Evolutionary conservation across 2,888 invertebrate species (phyloP).

Genomic region (Drosophila affinis): DNA sequence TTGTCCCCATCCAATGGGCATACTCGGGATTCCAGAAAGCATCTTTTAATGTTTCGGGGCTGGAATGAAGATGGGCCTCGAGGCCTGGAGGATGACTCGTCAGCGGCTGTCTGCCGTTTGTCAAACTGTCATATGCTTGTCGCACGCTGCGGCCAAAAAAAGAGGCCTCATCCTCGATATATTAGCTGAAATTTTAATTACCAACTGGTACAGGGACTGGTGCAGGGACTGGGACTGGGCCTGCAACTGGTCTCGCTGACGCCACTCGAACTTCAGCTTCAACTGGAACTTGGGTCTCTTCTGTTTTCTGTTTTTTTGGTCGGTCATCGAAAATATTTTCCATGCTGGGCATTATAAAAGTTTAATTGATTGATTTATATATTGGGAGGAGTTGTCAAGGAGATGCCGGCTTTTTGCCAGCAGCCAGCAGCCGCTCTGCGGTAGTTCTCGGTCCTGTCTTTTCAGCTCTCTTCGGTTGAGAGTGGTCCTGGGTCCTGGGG

Average conservation of each 20-base stretch:
- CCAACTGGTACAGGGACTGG: constrained; percentile 43
- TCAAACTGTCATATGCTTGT: constrained; percentile 83
- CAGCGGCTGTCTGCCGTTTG: constrained; percentile 73
- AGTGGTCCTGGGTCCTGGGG: constrained; percentile 14
- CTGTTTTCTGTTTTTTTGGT: constrained; percentile 5
- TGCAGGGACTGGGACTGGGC: background rate
- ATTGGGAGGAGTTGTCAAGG: constrained; percentile 61
- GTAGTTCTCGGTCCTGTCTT: constrained; percentile 26
- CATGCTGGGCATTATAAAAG: constrained; percentile 78
- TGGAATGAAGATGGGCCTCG: constrained; percentile 39
- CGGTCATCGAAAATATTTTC: constrained; percentile 52
- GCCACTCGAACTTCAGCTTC: constrained; percentile 30
- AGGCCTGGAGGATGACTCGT: constrained; percentile 41
- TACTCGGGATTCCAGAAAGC: constrained; percentile 79
- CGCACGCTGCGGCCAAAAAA: constrained; percentile 60
- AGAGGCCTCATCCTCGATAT: constrained; percentile 49
- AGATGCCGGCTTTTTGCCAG: constrained; percentile 4
- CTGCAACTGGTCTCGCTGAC: constrained; percentile 27
- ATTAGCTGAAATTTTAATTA: constrained; percentile 84
- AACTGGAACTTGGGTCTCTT: constrained; percentile 25
- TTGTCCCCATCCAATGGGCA: constrained; percentile 77
- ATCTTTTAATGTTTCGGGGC: constrained; percentile 10
- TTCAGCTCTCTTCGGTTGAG: background rate
- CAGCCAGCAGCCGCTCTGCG: constrained; percentile 36
- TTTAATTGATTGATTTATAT: constrained; percentile 84